phyloP scores from a whole-genome alignment of 2,888 invertebrate genomes.

The Salticus scenicus region DNA sequence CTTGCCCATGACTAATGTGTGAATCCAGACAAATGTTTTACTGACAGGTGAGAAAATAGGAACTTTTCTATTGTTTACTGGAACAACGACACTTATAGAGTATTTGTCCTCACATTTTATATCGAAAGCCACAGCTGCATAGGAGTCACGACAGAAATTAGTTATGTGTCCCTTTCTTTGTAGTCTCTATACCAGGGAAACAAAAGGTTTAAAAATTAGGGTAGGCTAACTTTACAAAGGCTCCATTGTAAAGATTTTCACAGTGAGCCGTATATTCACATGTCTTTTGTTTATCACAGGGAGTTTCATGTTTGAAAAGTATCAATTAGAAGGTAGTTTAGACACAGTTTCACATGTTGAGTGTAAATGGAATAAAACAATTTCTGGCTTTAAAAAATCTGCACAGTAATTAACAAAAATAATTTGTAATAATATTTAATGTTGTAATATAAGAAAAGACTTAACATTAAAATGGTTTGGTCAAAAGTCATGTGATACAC shows the following conservation, averaged over 20 bases:
- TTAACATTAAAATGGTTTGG: too few relatives aligned
- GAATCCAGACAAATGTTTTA: not conserved
- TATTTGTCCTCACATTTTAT: too few relatives aligned
- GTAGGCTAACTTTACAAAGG: not conserved
- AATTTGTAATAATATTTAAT: too few relatives aligned
- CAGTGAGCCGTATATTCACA: not conserved
- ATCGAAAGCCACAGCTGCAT: not conserved
- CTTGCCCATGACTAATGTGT: not conserved
- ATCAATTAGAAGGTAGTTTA: too few relatives aligned
- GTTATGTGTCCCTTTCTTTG: not conserved
- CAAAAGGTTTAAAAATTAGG: not conserved
- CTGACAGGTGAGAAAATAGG: constrained; percentile 19
- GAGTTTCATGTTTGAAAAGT: too few relatives aligned
- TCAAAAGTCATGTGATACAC: too few relatives aligned
- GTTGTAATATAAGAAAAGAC: too few relatives aligned
- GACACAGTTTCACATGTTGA: too few relatives aligned
- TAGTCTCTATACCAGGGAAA: not conserved
- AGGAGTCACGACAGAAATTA: not conserved
- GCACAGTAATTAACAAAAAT: too few relatives aligned
- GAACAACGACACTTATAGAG: constrained; percentile 1
- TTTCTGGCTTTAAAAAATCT: too few relatives aligned
- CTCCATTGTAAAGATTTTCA: not conserved
- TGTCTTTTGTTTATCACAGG: too few relatives aligned
- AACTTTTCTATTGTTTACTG: not conserved
- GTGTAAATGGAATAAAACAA: too few relatives aligned